A percentile compares a stretch with the other conserved stretches of the same genome.
Evolutionary conservation across 1,140 invertebrate genomes (phyloP).

Genomic region (Cotesia chilonis): DNA sequence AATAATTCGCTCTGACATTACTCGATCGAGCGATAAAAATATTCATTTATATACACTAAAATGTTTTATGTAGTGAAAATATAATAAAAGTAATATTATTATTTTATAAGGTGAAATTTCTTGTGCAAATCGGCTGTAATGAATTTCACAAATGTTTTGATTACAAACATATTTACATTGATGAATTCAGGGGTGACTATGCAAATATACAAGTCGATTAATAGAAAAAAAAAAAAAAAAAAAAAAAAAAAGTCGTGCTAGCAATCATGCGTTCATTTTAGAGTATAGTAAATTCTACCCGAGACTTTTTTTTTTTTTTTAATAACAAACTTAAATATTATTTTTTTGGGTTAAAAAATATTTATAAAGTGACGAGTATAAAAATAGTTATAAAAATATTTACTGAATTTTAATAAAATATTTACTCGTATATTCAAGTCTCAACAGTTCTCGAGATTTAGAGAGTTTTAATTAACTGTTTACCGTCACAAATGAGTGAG

Average conservation of each 20-base stretch:
- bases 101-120: not conserved
- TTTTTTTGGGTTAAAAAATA: too few relatives aligned
- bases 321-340: too few relatives aligned
- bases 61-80: not conserved
- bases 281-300: too few relatives aligned
- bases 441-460: too few relatives aligned
- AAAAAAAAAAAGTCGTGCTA: not conserved
- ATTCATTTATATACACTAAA: not conserved
- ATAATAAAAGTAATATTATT: not conserved
- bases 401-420: too few relatives aligned
- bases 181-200: not conserved
- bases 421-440: too few relatives aligned
- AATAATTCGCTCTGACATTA: not conserved
- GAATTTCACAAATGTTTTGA: not conserved
- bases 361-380: too few relatives aligned
- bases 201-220: conserved; percentile 1
- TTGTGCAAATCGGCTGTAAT: not conserved
- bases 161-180: not conserved
- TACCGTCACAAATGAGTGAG: too few relatives aligned
- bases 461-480: too few relatives aligned
- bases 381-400: too few relatives aligned
- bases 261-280: not conserved
- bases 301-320: too few relatives aligned
- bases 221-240: not conserved
- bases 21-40: too few relatives aligned